Conservation (phyloP, 1,140 invertebrate species). For the Stenopsyche tienmushanensis region DNA sequence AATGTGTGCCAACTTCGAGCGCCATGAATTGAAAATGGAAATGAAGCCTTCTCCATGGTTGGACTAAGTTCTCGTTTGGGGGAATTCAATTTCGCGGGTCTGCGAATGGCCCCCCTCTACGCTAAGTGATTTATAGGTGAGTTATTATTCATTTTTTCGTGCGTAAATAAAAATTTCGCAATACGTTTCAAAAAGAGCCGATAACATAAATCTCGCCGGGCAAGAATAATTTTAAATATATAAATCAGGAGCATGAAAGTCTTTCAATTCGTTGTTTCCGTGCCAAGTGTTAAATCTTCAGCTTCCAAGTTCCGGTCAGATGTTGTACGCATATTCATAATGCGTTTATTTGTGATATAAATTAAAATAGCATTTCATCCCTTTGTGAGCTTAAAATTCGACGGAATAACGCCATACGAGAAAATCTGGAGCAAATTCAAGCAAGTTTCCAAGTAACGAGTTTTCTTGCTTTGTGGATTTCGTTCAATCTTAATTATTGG, state of each 20-base stretch:
- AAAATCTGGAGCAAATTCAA: no score
- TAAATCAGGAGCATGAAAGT: background rate
- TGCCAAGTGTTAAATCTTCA: background rate
- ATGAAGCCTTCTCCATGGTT: background rate
- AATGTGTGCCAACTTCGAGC: background rate
- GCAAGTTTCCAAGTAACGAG: no score
- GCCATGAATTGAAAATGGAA: background rate
- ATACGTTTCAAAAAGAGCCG: conserved; percentile 11
- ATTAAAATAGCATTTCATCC: no score
- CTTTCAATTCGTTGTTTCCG: background rate
- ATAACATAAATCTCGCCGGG: conserved; percentile 1
- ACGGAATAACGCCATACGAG: no score
- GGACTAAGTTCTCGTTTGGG: background rate
- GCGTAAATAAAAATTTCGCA: background rate
- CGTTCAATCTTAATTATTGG: no score
- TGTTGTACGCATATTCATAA: background rate
- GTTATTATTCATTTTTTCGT: conserved; percentile 11
- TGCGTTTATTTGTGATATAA: no score
- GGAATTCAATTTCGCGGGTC: background rate
- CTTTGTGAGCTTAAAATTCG: no score
- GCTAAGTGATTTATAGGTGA: conserved; percentile 3
- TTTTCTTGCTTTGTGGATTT: no score
- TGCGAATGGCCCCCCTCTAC: background rate
- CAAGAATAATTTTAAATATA: background rate
- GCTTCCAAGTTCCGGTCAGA: no score